Conservation (phyloP, 2,113 vertebrate species). For the Tupaia tana region DNA sequence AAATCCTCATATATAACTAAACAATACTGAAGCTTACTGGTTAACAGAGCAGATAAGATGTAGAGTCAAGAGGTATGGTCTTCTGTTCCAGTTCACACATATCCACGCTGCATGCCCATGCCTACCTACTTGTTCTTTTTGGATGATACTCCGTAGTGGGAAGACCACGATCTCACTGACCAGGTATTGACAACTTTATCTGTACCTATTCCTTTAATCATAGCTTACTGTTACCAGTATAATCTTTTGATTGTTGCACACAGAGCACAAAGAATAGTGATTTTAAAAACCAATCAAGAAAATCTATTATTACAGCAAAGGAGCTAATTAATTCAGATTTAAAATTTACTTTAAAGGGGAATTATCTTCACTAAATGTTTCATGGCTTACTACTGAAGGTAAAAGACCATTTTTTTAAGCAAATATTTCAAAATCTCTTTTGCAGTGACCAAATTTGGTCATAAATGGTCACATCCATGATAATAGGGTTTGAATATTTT, state of each 20-base stretch:
- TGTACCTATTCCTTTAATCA: background rate
- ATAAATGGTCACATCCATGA: background rate
- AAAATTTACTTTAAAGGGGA: background rate
- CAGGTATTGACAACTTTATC: background rate
- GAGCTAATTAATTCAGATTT: background rate
- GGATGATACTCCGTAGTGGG: background rate
- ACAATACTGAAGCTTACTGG: background rate
- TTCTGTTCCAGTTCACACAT: background rate
- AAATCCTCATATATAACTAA: background rate
- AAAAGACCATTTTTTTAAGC: background rate
- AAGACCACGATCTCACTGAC: background rate
- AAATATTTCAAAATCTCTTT: background rate
- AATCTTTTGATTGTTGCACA: background rate
- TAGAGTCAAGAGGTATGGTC: background rate
- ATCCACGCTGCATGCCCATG: fast-evolving
- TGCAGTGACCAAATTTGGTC: background rate
- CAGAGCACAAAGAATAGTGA: background rate
- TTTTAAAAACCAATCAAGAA: background rate
- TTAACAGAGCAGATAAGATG: background rate
- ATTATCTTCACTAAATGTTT: background rate
- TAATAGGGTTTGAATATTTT: background rate
- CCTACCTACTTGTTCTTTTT: background rate
- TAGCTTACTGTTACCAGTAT: background rate
- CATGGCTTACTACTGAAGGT: background rate
- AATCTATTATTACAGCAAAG: background rate